Base-by-base conservation (phyloP, 1,140 invertebrate genomes). In the Atta cephalotes region DNA sequence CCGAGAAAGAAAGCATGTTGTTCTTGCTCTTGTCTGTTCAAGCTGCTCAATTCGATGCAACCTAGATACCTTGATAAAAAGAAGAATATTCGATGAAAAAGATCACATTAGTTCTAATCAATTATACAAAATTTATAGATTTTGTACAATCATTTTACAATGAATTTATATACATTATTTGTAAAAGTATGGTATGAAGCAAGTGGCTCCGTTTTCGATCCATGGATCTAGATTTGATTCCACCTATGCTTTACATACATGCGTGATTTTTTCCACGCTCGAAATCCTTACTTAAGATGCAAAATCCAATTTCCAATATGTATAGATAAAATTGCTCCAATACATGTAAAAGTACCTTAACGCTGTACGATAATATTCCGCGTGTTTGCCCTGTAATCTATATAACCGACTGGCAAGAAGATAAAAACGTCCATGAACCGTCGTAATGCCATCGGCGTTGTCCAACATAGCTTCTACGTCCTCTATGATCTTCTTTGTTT, bases 351-450 rank as follows among this genome's bases (percentile, higher is more conserved):
- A 14, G 0, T 90, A 96, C 93, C 99, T 97, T 9, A 99, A 95
- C 49, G 99, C 98, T 87, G 99, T 98, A 79, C 98, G 97, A 95
- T 99, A 99, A 95, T 99, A 99, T 72, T 97, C 97, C 3, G 98
- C 97, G 95, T 99, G 98, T 93, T 98, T 98, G 21, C 98, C 98
- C 94, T 98, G 97, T 70, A 98, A 96, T 91, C 97, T 96, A 87
- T 92, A 95, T 91, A 99, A 98, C 88, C 99, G 97, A 60, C 98
- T 98, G 3, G 98, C 98, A 45, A 99, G 96, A 87, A 99, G 97
- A 94, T 99, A 99, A 95, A 98, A 99, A 91, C 98, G 96, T 16
- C 98, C 98, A 95, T 99, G 99, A 9, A 99, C 98, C 2, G 98
- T 95, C 0, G 98, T 99, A 5, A 99, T 97, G 51, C 98, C 98